Base-by-base conservation (phyloP, 2,797 vertebrate species). In the Melanotaenia parkinsoni region DNA sequence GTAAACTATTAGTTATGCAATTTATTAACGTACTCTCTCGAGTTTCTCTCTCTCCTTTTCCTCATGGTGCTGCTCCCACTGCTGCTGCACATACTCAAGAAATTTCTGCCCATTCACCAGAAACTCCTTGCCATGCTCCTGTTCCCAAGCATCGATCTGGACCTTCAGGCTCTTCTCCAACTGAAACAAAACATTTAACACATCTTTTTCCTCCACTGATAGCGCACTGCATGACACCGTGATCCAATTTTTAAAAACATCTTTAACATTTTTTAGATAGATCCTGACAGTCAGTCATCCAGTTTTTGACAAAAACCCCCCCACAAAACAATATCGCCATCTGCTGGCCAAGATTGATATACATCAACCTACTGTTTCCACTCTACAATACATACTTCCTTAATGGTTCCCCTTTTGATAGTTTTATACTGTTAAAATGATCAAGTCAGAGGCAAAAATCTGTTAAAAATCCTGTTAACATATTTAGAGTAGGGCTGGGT, bases 1-100 rank as follows among this genome's bases (percentile, higher is more conserved):
- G 9, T 1, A 45, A 18, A 66, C 24, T 0, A 1, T 6, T 13
- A 30, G 13, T 1, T 32, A 28, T 66, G 13, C 14, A 62, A 45
- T 28, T 24, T 37, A 35, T 88, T 76, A 96, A 45, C 40, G 88
- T 77, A 99, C 98, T 84, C 98, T 85, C 32, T 99, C 97, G 76
- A 95, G 92, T 72, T 96, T 98, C 84, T 97, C 96, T 38, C 72
- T 91, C 87, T 99, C 98, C 57, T 97, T 99, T 67, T 98, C 97
- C 30, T 92, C 14, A 0, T 79, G 94, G 68, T 96, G 94, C 0
- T 92, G 35, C 51, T 94, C 93, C 98, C 97, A 98, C 81, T 98
- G 97, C 72, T 96, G 93, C 0, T 87, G 60, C 67, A 99, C 95
- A 0, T 96, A 97, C 10, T 95, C 94, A 70, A 96, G 90, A 86